Base-by-base conservation (phyloP, 2,888 invertebrate species). In the Drosophila anceps region DNA sequence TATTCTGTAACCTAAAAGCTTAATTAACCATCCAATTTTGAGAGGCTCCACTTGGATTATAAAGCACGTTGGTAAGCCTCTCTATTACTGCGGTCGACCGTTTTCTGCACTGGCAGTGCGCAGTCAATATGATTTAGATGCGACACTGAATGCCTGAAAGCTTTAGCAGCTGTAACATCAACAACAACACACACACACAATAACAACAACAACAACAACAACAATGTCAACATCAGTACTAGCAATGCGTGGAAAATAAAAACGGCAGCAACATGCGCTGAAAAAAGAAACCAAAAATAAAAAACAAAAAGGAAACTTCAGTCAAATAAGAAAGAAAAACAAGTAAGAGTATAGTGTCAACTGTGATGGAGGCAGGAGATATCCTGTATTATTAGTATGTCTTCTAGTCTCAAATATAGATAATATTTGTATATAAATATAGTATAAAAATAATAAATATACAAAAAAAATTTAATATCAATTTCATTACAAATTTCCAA, bases 161-260 rank as follows among this genome's bases (percentile, higher is more conserved):
- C 85, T 84, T 80, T 69, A 81, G 80, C 88, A 80, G 85, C 82
- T 80, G 85, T 62, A 88, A 78, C 82, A 87, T 75, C 77, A 81
- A 54, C 39, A 61, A 57, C 35, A n/a, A 20, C 55, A 33, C 27
- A 12, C 12, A 39, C 27, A 55, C 27, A 20, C 24, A 44, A 8
- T 13, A 20, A 60, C 27, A 53, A 12, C n/a, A n/a, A 8, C 46
- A 15, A 43, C 35, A 33, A 51, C 59, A 75, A 46, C 43, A 75
- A 48, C 46, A 58, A 69, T 74, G 78, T 77, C 71, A 79, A 82
- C 82, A 84, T 77, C 75, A 79, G 83, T 74, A 76, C 76, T 55
- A 65, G 67, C 71, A 72, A 65, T 79, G 83, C 87, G 82, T 84
- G 64, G 41, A 46, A 74, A 76, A 78, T 33, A 81, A 59, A 79